Conservation (phyloP, 2,888 invertebrate species). For the Drosophila tripunctata region DNA sequence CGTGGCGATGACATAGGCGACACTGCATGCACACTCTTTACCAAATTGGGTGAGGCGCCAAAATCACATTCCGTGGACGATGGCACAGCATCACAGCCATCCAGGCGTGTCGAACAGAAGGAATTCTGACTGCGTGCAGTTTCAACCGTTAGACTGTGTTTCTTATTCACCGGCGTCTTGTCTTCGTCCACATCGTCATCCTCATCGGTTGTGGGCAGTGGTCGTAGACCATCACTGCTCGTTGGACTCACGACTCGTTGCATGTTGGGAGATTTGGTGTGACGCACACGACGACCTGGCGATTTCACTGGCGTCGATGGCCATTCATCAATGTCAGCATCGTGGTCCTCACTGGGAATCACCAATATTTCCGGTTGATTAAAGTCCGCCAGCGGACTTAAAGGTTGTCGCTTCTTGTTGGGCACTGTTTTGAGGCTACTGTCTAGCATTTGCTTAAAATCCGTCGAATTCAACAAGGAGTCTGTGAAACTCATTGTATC, state of each 20-base stretch:
- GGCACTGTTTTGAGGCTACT: conserved; percentile 46
- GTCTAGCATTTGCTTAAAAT: conserved; percentile 68
- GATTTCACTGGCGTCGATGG: conserved; percentile 74
- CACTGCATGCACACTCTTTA: conserved; percentile 36
- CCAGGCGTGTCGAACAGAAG: conserved; percentile 76
- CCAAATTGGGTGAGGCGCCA: conserved; percentile 69
- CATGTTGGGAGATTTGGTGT: conserved; percentile 68
- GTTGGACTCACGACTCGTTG: conserved; percentile 48
- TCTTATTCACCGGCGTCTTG: conserved; percentile 67
- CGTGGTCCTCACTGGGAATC: conserved; percentile 50
- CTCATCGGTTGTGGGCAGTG: conserved; percentile 49
- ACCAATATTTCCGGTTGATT: conserved; percentile 47
- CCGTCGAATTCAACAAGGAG: conserved; percentile 77
- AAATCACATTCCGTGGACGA: conserved; percentile 59
- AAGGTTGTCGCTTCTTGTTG: conserved; percentile 62
- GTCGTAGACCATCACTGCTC: conserved; percentile 54
- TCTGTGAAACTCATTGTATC: conserved; percentile 82
- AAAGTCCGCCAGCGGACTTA: conserved; percentile 73
- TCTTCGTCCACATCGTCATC: conserved; percentile 40
- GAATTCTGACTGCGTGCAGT: conserved; percentile 51
- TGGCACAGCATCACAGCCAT: conserved; percentile 57
- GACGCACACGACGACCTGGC: conserved; percentile 66
- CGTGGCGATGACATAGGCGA: conserved; percentile 78
- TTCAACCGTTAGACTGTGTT: conserved; percentile 10
- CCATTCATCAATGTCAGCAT: conserved; percentile 82